A percentile compares a stretch with the other conserved stretches of the same genome.
These are phyloP conservation scores for Schizothorax lantsangensis DNA, from an alignment of 2,797 vertebrate genomes.

Conservation along the genomic window DNA sequence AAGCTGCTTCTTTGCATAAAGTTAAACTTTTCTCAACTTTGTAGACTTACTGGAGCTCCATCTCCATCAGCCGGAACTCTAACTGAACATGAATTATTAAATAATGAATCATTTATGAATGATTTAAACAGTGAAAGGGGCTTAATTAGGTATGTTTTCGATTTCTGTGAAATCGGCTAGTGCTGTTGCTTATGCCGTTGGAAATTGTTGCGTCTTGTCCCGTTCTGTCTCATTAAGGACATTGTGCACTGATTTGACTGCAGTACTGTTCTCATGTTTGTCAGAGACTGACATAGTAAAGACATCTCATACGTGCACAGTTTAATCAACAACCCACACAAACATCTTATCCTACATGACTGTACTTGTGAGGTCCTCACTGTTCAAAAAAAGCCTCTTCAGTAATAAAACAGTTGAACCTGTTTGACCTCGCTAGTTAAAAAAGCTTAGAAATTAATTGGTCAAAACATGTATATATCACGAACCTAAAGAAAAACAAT, in stretches of 20 bases:
- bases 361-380: neutral
- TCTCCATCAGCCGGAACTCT: neutral
- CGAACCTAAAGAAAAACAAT: neutral
- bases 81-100: neutral
- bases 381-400: neutral
- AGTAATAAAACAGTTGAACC: too few species aligned
- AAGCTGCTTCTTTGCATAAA: neutral
- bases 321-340: slow-evolving; percentile 23
- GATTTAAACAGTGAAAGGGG: neutral
- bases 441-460: neutral
- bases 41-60: neutral
- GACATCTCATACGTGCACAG: neutral
- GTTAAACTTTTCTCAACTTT: neutral
- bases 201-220: slow-evolving; percentile 43
- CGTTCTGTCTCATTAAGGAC: slow-evolving; percentile 22
- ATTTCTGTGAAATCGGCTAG: neutral
- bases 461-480: neutral
- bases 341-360: neutral
- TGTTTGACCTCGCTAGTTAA: too few species aligned
- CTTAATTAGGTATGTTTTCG: neutral
- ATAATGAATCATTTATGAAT: neutral
- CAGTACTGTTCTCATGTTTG: slow-evolving; percentile 30
- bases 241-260: neutral
- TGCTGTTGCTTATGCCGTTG: neutral
- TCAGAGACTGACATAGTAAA: slow-evolving; percentile 12